Base-by-base conservation (phyloP, 2,113 vertebrate genomes). In the Leptobrachium leishanense region DNA sequence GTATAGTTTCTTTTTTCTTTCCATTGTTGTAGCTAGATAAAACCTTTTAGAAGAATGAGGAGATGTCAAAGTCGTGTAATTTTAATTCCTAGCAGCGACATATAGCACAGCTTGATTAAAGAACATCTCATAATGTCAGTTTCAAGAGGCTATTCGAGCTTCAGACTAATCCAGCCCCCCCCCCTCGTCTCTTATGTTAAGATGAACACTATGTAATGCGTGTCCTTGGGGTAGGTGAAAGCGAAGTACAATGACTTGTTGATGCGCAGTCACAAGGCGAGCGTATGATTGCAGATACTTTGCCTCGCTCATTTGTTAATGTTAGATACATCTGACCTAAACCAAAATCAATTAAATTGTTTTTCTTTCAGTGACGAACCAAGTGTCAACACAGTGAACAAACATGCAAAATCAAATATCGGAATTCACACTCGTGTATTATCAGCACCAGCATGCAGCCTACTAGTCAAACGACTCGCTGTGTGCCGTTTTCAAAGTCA, bases 391-490 rank as follows among this genome's bases (percentile, higher is more conserved):
- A 53, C 57, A 66, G 55, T 74, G 71, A 68, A 74, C 74, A 81
- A 68, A 65, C 41, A 68, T 62, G 12, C 41, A 63, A 81, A 83
- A 74, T 74, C 63, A 84, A 85, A 82, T 44, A 84, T 83, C 75
- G 86, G 82, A 68, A 83, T 83, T 84, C 85, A 80, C 79, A 71
- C 77, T 86, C 74, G 76, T 79, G 84, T 88, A 62, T 74, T 84
- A 86, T 64, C 81, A 83, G 82, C 63, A 76, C 75, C 76, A 83
- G 79, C 77, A 15, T 82, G 84, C 85, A 87, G 75, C 39, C 50
- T n/a, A n/a, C 31, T 77, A 41, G 76, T 81, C 77, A 82, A 87
- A 82, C 54, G 40, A 79, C 31, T 41, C 7, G 44, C 55, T 74
- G 64, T 77, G 5, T 50, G 82, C 79, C 69, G 43, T 68, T 86